Evolutionary conservation across 2,113 vertebrate genomes (phyloP).

Genomic region (Poeciliopsis retropinna): DNA sequence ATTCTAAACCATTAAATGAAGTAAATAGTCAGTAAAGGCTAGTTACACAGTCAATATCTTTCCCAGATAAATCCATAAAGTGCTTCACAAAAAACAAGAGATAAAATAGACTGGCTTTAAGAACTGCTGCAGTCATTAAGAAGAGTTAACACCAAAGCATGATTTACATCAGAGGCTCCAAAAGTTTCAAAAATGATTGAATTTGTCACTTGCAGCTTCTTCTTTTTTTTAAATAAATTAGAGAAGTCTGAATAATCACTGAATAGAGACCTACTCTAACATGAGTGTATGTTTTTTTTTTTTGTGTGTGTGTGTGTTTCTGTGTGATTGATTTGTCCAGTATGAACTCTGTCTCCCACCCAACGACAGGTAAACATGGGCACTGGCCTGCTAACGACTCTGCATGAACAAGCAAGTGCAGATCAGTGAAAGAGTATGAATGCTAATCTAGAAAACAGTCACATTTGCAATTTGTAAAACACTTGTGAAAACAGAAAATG

Average conservation of each 20-base stretch:
- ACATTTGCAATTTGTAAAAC: no score
- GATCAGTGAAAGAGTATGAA: no score
- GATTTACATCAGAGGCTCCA: no score
- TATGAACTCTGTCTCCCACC: not conserved
- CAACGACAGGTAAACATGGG: not conserved
- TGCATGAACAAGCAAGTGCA: not conserved
- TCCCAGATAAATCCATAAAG: no score
- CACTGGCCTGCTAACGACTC: no score
- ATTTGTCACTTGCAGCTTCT: not conserved
- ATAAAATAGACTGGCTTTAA: not conserved
- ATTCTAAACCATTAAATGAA: no score
- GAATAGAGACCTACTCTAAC: not conserved
- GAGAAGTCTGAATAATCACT: not conserved
- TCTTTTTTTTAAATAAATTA: not conserved
- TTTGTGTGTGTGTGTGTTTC: not conserved
- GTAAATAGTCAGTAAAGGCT: not conserved
- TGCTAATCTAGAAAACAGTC: no score
- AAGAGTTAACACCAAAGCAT: not conserved
- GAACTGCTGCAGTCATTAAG: not conserved
- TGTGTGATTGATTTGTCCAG: not conserved
- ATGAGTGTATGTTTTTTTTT: not conserved
- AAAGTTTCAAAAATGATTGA: not conserved
- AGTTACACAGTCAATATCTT: not conserved
- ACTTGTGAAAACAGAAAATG: no score
- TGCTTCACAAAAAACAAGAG: no score